phyloP scores from a whole-genome alignment of 2,888 invertebrate species.

The Parapristionchus giblindavisi region DNA sequence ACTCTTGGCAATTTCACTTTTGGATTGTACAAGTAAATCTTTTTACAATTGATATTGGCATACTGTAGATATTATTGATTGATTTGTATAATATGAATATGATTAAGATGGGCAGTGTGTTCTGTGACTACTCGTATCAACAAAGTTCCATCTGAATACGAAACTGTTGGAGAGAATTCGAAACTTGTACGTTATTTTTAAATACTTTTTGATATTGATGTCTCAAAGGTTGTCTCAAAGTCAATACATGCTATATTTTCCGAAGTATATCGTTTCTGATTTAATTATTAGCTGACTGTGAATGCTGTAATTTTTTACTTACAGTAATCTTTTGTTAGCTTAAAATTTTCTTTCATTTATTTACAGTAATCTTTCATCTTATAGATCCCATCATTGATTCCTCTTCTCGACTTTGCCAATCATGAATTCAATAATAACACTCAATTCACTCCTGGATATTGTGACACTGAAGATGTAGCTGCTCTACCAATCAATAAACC shows the following conservation, averaged over 20 bases:
- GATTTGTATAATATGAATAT: neutral
- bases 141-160: slow-evolving; percentile 34
- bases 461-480: slow-evolving; percentile 19
- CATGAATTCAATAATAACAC: slow-evolving; percentile 11
- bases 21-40: slow-evolving; percentile 50
- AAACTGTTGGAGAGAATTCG: slow-evolving; percentile 19
- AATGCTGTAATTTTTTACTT: too few relatives aligned
- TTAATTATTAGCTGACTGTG: too few relatives aligned
- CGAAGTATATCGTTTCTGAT: too few relatives aligned
- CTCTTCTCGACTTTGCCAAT: slow-evolving; percentile 36
- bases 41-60: neutral
- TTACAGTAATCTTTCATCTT: too few relatives aligned
- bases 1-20: slow-evolving; percentile 63
- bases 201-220: neutral
- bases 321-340: too few relatives aligned
- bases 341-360: too few relatives aligned
- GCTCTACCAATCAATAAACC: slow-evolving; percentile 26
- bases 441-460: slow-evolving; percentile 1
- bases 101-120: slow-evolving; percentile 33
- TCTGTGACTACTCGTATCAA: slow-evolving; percentile 34
- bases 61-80: neutral
- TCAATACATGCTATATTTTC: neutral
- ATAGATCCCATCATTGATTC: slow-evolving; percentile 38
- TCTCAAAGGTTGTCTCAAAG: neutral
- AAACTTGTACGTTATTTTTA: slow-evolving; percentile 19